A percentile compares a stretch with the other conserved stretches of the same genome.
These are phyloP conservation scores for Trematocara variabile DNA, from an alignment of 2,113 vertebrate genomes.

Conservation along the genomic window DNA sequence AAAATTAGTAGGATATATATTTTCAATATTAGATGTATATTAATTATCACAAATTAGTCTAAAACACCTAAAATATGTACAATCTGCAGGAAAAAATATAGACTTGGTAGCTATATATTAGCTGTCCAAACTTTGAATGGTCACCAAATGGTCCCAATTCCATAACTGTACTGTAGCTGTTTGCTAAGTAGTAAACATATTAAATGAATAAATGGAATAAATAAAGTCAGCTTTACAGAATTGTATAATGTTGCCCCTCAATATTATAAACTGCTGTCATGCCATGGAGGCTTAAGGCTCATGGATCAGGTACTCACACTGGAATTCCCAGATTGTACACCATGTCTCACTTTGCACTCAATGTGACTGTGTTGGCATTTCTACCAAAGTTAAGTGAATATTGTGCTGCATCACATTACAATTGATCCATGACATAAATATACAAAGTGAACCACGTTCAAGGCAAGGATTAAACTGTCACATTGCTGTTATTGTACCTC, in stretches of 20 bases:
- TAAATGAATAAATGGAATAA: not conserved
- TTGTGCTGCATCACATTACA: not conserved
- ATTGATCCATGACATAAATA: not conserved
- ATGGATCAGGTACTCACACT: not conserved
- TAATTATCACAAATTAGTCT: not conserved
- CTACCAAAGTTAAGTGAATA: not conserved
- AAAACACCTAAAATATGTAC: not conserved
- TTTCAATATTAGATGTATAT: not conserved
- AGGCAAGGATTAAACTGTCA: constrained; percentile 37
- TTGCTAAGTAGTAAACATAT: not conserved
- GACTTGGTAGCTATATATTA: not conserved
- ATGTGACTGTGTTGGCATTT: not conserved
- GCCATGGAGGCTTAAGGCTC: not conserved
- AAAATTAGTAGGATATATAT: not conserved
- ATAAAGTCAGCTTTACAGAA: not conserved
- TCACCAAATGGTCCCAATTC: not conserved
- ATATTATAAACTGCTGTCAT: not conserved
- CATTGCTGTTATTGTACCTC: constrained; percentile 10
- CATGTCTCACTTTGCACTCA: not conserved
- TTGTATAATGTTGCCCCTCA: not conserved
- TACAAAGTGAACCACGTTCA: constrained; percentile 10
- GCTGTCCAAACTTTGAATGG: not conserved
- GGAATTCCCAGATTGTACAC: not conserved
- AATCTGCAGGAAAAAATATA: not conserved
- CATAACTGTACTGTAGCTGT: not conserved